Evolutionary conservation across 2,113 vertebrate genomes (phyloP), one percentile per base, ranked within the genome.

Genomic region (Chinchilla lanigera): DNA sequence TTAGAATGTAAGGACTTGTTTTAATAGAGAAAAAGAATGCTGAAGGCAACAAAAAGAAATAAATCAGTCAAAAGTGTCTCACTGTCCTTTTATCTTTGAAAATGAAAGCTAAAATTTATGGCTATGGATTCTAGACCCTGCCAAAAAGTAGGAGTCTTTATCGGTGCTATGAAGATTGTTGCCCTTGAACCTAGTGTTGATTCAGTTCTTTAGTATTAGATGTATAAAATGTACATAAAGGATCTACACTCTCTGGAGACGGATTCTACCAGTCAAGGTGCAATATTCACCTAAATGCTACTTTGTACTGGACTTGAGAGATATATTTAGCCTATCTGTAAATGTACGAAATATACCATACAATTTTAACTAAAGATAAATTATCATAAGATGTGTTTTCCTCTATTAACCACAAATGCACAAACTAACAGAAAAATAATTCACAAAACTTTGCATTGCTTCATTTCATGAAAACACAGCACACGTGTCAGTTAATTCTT

Each of bases 21-120:
- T 97, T 71, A 77, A 78, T 61, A 69, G 38, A 84, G 33, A 73
- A 28, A 90, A 93, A 16, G 50, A 88, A 94, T 67, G 88, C 4
- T 0, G 35, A 58, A 71, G 52, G 67, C 11, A 94, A 47, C n/a
- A 14, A 56, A 86, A 16, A 86, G 9, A 77, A 65, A 78, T 71
- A 61, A 61, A 61, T 9, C 26, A 94, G 6, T 5, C 8, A 12
- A 41, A 75, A 87, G 1, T 61, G 38, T 47, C 88, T 63, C 67
- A 2, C 19, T 93, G 10, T 3, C 50, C 52, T 89, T 56, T 84
- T 84, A 44, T 94, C 7, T 97, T 81, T 77, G 38, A 63, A 96
- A 97, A 92, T 82, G 13, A 85, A 86, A 92, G 5, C n/a, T 90
- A 69, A 85, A 86, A 86, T 24, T 69, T 83, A 67, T 63, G 17